Conservation (phyloP, 2,113 vertebrate species). For the Dinomys branickii region DNA sequence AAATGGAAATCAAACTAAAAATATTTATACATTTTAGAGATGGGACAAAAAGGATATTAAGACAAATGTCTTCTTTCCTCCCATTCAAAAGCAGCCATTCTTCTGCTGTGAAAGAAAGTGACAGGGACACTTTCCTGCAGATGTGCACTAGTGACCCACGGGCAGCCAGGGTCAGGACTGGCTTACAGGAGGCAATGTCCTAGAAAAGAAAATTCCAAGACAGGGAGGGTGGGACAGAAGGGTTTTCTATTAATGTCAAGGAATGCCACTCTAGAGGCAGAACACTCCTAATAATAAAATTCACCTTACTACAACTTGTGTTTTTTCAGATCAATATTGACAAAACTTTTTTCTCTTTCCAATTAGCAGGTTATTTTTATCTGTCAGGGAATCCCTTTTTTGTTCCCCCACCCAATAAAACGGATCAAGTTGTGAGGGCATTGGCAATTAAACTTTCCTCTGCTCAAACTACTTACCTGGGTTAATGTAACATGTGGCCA, state of each 20-base stretch:
- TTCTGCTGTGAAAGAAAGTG: conserved; percentile 80
- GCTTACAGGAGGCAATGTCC: conserved; percentile 79
- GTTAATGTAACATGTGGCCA: conserved; percentile 61
- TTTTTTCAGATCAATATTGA: conserved; percentile 77
- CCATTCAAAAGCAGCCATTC: conserved; percentile 84
- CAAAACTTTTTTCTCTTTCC: conserved; percentile 64
- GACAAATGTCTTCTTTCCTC: conserved; percentile 86
- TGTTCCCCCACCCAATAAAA: conserved; percentile 59
- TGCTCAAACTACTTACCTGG: conserved; percentile 87
- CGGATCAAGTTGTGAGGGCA: conserved; percentile 50
- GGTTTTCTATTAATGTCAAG: conserved; percentile 69
- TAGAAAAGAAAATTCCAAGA: conserved; percentile 80
- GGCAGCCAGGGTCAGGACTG: conserved; percentile 65
- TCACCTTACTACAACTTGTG: conserved; percentile 58
- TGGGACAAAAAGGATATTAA: conserved; percentile 84
- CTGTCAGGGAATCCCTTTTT: conserved; percentile 38
- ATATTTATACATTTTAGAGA: conserved; percentile 72
- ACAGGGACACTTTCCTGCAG: conserved; percentile 61
- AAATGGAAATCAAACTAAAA: conserved; percentile 56
- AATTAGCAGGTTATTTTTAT: conserved; percentile 52
- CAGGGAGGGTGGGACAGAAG: conserved; percentile 80
- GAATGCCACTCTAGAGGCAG: conserved; percentile 71
- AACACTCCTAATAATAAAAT: conserved; percentile 66
- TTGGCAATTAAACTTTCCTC: conserved; percentile 63
- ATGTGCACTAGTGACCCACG: conserved; percentile 69